Evolutionary conservation across 2,113 vertebrate species (phyloP).

Genomic region (Hucho hucho): DNA sequence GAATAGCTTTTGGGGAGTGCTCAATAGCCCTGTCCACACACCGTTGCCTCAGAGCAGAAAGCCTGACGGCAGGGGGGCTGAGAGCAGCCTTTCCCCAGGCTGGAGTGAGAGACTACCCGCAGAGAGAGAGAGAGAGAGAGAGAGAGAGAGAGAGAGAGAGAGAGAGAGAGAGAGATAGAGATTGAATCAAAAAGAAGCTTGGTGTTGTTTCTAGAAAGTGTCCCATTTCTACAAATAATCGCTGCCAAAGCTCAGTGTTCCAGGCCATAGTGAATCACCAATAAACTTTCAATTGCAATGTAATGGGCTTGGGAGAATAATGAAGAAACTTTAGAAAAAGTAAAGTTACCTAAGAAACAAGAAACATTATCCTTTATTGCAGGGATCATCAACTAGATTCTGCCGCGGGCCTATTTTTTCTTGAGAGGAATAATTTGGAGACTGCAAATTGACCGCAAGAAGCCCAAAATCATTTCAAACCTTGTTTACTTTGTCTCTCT

Average conservation of each 20-base stretch:
- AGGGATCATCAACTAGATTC: no score
- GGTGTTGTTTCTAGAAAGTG: neutral
- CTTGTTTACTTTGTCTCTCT: no score
- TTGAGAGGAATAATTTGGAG: no score
- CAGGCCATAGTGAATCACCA: neutral
- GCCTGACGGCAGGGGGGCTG: neutral
- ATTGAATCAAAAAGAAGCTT: neutral
- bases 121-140: neutral
- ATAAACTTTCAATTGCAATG: neutral
- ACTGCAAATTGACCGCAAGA: no score
- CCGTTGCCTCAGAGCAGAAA: constrained; percentile 1
- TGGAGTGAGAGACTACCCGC: neutral
- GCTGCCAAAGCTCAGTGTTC: neutral
- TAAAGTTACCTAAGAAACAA: neutral
- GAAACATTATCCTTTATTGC: neutral
- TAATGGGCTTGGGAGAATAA: neutral
- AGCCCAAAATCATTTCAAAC: no score
- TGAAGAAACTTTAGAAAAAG: constrained; percentile 1
- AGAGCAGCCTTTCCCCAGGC: no score
- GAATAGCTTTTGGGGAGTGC: constrained; percentile 17
- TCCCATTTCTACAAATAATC: neutral
- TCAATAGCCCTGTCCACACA: constrained; percentile 4
- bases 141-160: neutral
- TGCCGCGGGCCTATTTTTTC: no score
- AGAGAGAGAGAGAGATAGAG: no score